Conservation (phyloP, 2,113 vertebrate species). For the Equus quagga region DNA sequence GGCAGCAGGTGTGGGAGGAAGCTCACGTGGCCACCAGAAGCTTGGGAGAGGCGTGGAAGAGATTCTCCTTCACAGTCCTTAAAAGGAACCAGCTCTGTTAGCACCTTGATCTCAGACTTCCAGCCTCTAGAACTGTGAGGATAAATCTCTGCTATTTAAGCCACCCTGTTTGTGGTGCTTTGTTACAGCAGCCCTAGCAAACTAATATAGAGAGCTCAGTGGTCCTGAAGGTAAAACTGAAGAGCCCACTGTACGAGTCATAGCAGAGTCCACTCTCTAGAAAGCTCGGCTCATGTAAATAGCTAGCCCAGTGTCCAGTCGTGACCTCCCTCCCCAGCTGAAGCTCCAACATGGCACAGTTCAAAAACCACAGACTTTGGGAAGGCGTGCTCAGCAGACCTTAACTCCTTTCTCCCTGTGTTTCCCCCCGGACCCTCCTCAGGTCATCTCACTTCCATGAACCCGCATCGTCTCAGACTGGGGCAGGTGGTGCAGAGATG, state of each 20-base stretch:
- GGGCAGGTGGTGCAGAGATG: neutral
- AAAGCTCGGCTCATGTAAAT: neutral
- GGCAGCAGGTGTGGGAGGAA: neutral
- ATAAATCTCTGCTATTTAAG: too few relatives aligned
- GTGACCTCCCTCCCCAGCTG: too few relatives aligned
- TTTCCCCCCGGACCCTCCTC: neutral
- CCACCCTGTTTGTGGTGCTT: fast-evolving
- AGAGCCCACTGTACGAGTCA: fast-evolving
- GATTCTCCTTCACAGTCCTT: neutral
- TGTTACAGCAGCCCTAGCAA: neutral
- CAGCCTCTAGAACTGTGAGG: neutral
- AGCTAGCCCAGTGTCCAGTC: neutral
- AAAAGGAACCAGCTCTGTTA: too few relatives aligned
- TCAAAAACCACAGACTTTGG: neutral
- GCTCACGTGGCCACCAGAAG: neutral
- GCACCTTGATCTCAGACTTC: neutral
- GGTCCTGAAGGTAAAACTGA: neutral
- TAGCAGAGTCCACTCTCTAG: neutral
- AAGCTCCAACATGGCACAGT: neutral
- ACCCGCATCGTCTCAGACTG: neutral
- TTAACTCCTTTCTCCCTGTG: neutral
- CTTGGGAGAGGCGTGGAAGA: neutral
- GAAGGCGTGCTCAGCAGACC: neutral
- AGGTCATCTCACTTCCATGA: neutral
- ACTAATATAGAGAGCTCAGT: neutral